phyloP scores from a whole-genome alignment of 2,113 vertebrate genomes.

The Ophiodon elongatus region DNA sequence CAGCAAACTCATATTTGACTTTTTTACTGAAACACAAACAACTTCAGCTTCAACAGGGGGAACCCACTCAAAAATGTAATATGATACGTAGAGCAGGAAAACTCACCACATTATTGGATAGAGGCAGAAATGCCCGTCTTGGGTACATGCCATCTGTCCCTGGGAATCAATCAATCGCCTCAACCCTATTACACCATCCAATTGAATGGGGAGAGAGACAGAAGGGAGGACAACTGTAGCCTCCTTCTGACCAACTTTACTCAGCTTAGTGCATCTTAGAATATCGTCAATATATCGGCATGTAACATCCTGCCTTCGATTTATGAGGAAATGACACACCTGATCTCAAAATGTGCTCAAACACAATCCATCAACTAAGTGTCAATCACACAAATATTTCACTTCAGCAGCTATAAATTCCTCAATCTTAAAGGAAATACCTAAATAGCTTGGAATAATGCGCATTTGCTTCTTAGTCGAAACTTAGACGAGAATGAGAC shows the following conservation, averaged over 20 bases:
- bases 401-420: neutral
- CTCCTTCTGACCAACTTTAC: constrained; percentile 57
- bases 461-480: neutral
- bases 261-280: constrained; percentile 35
- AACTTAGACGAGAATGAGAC: neutral
- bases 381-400: constrained; percentile 26
- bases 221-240: constrained; percentile 44
- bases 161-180: constrained; percentile 66
- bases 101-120: constrained; percentile 54
- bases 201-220: constrained; percentile 51
- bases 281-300: constrained; percentile 21
- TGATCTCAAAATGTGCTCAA: constrained; percentile 23
- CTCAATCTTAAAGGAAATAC: neutral
- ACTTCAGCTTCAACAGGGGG: constrained; percentile 18
- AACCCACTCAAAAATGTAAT: constrained; percentile 31
- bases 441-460: neutral
- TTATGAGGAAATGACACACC: constrained; percentile 18
- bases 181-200: constrained; percentile 36
- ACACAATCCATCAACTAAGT: neutral
- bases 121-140: constrained; percentile 51
- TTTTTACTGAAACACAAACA: neutral
- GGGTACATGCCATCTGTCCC: constrained; percentile 65
- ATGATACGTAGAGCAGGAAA: constrained; percentile 27
- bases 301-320: constrained; percentile 18
- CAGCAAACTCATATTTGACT: constrained; percentile 1